Base-by-base conservation (phyloP, 1,140 invertebrate species). In the Tetramorium parvispinum region DNA sequence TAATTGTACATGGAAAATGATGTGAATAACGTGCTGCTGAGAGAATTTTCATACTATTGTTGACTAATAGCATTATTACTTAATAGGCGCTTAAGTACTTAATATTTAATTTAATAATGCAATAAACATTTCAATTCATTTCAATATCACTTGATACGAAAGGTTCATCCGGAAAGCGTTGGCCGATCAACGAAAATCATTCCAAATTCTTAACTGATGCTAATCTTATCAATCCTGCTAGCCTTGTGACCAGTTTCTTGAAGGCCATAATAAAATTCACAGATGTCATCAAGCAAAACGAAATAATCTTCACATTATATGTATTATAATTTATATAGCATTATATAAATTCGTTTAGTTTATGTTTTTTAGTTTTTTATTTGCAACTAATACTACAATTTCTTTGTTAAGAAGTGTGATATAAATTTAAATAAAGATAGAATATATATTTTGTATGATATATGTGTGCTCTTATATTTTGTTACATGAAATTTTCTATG, bases 151-250 rank as follows among this genome's bases (percentile, higher is more conserved):
- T 46, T 32, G 4, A 18, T 6, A 51, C 71, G 1, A 7, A 40
- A 4, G 55, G 3, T 24, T 51, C 4, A 18, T 37, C 43, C 13
- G 57, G n/a, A 75, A 75, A 40, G 40, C 21, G 8, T 16, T 18
- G 24, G 5, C 5, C 4, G 7, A 3, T 13, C 32, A 66, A n/a
- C n/a, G 0, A 3, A 40, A 81, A 81, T 40, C 77, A 53, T 53
- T 13, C 61, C 27, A 13, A 37, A 79, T 68, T 37, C 65, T 55
- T 55, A 24, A 37, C 18, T 37, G 27, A 40, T 53, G 43, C 61
- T 24, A 66, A 79, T 66, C 32, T 66, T 79, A 53, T 79, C n/a
- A 49, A 51, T 11, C 61, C 53, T 40, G 61, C 7, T 57, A 53
- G 68, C 49, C 63, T 81, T 66, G 59, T 32, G 13, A 66, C 77